Conservation (phyloP, 2,113 vertebrate genomes). For the Pachypanchax playfairii region DNA sequence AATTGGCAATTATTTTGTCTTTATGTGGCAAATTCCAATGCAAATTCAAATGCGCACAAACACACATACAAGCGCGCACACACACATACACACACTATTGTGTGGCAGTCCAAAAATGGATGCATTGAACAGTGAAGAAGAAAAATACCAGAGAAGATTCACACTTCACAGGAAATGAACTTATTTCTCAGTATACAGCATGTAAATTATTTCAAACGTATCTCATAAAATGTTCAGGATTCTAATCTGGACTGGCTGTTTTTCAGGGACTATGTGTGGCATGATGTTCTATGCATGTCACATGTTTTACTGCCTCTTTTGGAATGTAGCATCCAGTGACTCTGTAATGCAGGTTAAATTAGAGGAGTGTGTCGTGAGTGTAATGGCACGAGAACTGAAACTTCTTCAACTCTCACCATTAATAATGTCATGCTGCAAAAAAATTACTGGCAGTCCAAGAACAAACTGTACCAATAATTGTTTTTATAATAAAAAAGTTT, state of each 20-base stretch:
- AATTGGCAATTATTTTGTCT: too few relatives aligned
- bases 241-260: background rate
- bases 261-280: conserved; percentile 1
- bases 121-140: background rate
- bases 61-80: too few relatives aligned
- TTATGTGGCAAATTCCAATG: too few relatives aligned
- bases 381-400: conserved; percentile 24
- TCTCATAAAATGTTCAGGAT: background rate
- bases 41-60: too few relatives aligned
- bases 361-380: conserved; percentile 6
- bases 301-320: conserved; percentile 23
- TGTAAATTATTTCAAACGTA: background rate
- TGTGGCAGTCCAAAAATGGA: background rate
- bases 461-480: background rate
- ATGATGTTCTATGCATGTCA: conserved; percentile 3
- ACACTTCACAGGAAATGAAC: too few relatives aligned
- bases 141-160: background rate
- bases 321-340: conserved; percentile 15
- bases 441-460: background rate
- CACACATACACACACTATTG: too few relatives aligned
- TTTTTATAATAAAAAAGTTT: too few relatives aligned
- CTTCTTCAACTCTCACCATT: conserved; percentile 28
- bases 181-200: too few relatives aligned
- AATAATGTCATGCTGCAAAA: conserved; percentile 6
- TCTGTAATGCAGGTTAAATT: conserved; percentile 23